Conservation (phyloP, 92 coral and sea anemone genomes). For the Desmophyllum pertusum region DNA sequence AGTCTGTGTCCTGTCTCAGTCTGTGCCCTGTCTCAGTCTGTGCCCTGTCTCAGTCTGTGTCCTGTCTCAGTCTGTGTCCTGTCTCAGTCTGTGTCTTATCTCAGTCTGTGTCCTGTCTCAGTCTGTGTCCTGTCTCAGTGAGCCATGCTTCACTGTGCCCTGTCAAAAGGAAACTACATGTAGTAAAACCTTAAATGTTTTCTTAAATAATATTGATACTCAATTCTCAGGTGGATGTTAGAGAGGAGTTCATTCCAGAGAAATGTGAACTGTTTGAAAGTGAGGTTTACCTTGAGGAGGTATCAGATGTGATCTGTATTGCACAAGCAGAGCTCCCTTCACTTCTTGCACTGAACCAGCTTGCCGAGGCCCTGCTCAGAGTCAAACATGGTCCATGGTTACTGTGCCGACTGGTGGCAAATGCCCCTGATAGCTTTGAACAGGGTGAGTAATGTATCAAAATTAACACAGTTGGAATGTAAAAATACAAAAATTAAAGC, state of each 20-base stretch:
- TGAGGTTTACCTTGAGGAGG: conserved; percentile 91
- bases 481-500: too few species aligned
- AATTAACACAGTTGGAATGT: background rate
- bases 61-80: too few species aligned
- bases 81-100: too few species aligned
- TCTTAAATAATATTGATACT: too few species aligned
- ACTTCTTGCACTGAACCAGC: conserved; percentile 73
- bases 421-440: conserved; percentile 96
- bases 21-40: too few species aligned
- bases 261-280: conserved; percentile 93
- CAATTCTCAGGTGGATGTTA: conserved; percentile 68
- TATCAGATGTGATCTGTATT: conserved; percentile 95
- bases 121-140: background rate
- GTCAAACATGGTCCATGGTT: conserved; percentile 96
- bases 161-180: too few species aligned
- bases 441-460: conserved; percentile 64
- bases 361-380: conserved; percentile 85
- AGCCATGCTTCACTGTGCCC: background rate
- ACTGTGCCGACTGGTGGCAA: conserved; percentile 84
- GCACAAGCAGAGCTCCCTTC: conserved; percentile 96
- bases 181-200: too few species aligned
- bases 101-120: too few species aligned
- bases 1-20: too few species aligned
- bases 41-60: too few species aligned
- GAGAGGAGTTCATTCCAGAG: conserved; percentile 87